Evolutionary conservation across 2,113 vertebrate species (phyloP).

Genomic region (western clawed frog (Xenopus tropicalis)): DNA sequence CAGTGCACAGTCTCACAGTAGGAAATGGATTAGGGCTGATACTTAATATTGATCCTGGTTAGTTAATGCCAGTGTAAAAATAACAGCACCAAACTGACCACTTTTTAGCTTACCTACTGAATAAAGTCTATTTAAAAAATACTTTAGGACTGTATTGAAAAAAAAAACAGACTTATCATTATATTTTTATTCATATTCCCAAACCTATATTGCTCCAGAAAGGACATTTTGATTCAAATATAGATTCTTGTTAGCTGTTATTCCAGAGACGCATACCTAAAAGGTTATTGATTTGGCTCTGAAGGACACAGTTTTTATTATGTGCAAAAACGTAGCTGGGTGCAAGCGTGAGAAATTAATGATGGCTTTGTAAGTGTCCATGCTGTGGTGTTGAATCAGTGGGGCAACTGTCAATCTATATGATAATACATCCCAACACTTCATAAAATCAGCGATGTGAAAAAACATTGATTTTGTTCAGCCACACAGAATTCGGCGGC

Average conservation of each 20-base stretch:
- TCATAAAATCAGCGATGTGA: constrained; percentile 70
- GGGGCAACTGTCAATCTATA: constrained; percentile 74
- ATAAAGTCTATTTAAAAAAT: constrained; percentile 7
- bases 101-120: constrained; percentile 14
- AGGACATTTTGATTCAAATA: constrained; percentile 50
- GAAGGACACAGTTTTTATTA: constrained; percentile 66
- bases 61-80: constrained; percentile 27
- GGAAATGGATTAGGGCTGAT: constrained; percentile 15
- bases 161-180: constrained; percentile 10
- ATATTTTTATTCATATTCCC: constrained; percentile 39
- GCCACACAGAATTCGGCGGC: constrained; percentile 56
- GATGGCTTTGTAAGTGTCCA: constrained; percentile 65
- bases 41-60: constrained; percentile 24
- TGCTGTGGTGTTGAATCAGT: constrained; percentile 61
- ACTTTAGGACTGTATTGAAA: constrained; percentile 15
- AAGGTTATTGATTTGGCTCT: constrained; percentile 68
- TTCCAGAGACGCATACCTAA: constrained; percentile 59
- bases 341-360: constrained; percentile 69
- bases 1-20: background rate
- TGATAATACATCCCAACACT: constrained; percentile 73
- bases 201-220: constrained; percentile 48
- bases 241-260: constrained; percentile 57
- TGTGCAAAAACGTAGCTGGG: constrained; percentile 60
- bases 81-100: constrained; percentile 17
- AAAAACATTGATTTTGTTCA: constrained; percentile 67